A percentile compares a stretch with the other conserved stretches of the same genome.
Evolutionary conservation across 2,888 invertebrate species (phyloP).

Genomic region (Formica aserva): DNA sequence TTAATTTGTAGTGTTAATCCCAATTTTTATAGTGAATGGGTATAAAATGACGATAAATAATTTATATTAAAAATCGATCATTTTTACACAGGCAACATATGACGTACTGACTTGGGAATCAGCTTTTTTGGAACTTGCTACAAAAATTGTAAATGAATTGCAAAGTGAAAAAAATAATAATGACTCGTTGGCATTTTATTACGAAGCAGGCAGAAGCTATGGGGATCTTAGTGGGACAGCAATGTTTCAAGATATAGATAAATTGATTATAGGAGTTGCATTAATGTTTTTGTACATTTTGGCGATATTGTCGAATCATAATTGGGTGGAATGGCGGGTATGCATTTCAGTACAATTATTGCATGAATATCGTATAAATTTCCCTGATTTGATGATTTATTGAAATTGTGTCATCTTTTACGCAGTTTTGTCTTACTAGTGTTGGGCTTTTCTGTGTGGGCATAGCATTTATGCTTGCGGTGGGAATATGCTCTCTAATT

Average conservation of each 20-base stretch:
- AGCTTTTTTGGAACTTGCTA: constrained; percentile 74
- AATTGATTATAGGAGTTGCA: constrained; percentile 89
- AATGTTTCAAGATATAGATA: constrained; percentile 91
- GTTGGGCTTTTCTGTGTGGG: constrained; percentile 91
- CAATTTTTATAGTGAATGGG: neutral
- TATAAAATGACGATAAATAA: neutral
- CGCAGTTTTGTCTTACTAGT: constrained; percentile 88
- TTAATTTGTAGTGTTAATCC: neutral
- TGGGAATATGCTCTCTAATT: constrained; percentile 90
- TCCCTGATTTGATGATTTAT: neutral
- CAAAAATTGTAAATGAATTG: constrained; percentile 71
- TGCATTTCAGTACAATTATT: constrained; percentile 68
- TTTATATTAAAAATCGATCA: neutral
- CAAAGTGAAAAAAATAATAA: constrained; percentile 51
- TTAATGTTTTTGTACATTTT: constrained; percentile 92
- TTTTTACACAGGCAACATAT: constrained; percentile 78
- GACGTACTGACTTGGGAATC: constrained; percentile 82
- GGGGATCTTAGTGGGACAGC: constrained; percentile 91
- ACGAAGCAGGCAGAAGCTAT: constrained; percentile 87
- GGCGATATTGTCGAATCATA: constrained; percentile 91
- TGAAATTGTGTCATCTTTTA: neutral
- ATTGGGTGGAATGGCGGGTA: constrained; percentile 91
- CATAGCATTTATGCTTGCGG: constrained; percentile 90
- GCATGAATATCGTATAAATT: neutral
- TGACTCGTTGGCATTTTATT: constrained; percentile 74